Base-by-base conservation (phyloP, 1,140 invertebrate species). In the Acromyrmex echinatior region DNA sequence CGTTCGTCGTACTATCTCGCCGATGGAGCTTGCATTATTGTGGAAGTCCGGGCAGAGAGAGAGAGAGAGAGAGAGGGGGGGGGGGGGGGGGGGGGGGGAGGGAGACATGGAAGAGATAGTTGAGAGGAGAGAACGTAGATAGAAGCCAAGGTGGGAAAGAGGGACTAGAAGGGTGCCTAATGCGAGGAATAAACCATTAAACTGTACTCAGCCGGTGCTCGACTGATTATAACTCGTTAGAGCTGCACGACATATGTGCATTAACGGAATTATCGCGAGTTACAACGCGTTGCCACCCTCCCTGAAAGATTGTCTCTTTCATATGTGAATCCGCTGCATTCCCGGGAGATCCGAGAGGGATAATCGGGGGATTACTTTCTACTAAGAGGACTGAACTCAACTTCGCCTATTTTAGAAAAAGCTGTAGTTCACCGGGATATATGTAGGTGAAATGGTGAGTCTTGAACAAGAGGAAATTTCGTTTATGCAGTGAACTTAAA, bases 181-280 rank as follows among this genome's bases (percentile, higher is more conserved):
- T 84, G 77, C 31, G 65, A 58, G 74, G 91, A 92, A 91, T 92
- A 92, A 92, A 92, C 92, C 92, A 93, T 93, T 93, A 93, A 93
- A 93, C 89, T 92, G 90, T 86, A 92, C 91, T 93, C 90, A 91
- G 87, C 87, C 88, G 86, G 88, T 89, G 82, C 90, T 90, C 89
- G 84, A 86, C 89, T 92, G 91, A 92, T 93, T 93, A 93, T 92
- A 92, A 92, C 92, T 93, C 92, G 92, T 92, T 93, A 93, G 90
- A 92, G 56, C 80, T 76, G 80, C 86, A 89, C 89, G 92, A 92
- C 92, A 93, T 93, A 87, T 91, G 90, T 89, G 89, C 90, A 92
- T 92, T 93, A 93, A 92, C 85, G 76, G 91, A 93, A 91, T 92
- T 92, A 87, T 82, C 89, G 85, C 88, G 63, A n/a, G 73, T 56